A percentile compares a stretch with the other conserved stretches of the same genome.
Evolutionary conservation across 2,888 invertebrate species (phyloP).

Genomic region (Brachynemurus nebulosus): DNA sequence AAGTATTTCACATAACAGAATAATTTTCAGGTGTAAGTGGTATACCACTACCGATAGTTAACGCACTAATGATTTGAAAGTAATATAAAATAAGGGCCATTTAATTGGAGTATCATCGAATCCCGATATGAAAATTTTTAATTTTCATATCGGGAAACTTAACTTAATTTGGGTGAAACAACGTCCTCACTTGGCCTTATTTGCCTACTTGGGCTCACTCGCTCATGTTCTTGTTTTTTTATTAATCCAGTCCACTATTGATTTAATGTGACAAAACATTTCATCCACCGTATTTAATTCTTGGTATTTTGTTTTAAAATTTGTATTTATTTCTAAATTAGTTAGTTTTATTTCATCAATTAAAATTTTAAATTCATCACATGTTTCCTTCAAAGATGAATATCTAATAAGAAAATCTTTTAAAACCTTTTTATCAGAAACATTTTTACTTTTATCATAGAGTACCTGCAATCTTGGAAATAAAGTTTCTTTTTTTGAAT

Average conservation of each 20-base stretch:
- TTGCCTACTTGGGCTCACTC: not conserved
- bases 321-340: too few species aligned
- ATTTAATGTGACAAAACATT: slow-evolving; percentile 1
- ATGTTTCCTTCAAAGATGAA: too few species aligned
- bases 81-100: slow-evolving; percentile 7
- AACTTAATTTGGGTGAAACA: not conserved
- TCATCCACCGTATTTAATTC: not conserved
- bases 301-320: not conserved
- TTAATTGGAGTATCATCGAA: slow-evolving; percentile 2
- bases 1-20: slow-evolving; percentile 1
- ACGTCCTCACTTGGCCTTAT: not conserved
- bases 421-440: too few species aligned
- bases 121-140: slow-evolving; percentile 1
- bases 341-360: too few species aligned
- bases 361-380: too few species aligned
- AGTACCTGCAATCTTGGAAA: too few species aligned
- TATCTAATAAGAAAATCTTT: too few species aligned
- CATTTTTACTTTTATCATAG: too few species aligned
- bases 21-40: not conserved
- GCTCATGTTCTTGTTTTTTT: too few species aligned
- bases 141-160: too few species aligned
- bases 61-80: slow-evolving; percentile 9
- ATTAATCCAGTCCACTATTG: not conserved
- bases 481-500: too few species aligned
- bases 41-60: slow-evolving; percentile 3